Base-by-base conservation (phyloP, 2,888 invertebrate genomes). In the Hirtodrosophila alboralis region DNA sequence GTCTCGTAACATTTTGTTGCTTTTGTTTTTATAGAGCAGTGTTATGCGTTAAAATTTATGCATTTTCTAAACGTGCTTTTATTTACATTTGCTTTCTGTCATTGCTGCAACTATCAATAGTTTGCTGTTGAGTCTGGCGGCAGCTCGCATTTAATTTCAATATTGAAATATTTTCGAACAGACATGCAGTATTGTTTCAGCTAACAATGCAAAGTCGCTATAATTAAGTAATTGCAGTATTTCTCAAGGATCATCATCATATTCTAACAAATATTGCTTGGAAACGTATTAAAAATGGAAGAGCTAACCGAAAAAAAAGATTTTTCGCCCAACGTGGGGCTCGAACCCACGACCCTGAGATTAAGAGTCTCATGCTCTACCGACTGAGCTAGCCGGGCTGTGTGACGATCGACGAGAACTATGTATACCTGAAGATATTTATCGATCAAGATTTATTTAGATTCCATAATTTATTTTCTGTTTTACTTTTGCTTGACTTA, bases 291-390 rank as follows among this genome's bases (percentile, higher is more conserved):
- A 12, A 38, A 53, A 21, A 27, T 12, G n/a, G 7, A 9, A 7
- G 6, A 13, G 14, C n/a, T n/a, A 27, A 26, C n/a, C 31, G n/a
- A 36, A 34, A 54, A 47, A 66, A 51, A 41, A 10, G 5, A 33
- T 6, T 2, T 5, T 5, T 40, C 65, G 65, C 80, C 80, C 80
- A 86, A 86, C 80, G 86, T 81, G 80, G 80, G 80, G 86, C 87
- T 86, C 85, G 85, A 84, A 86, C 84, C 75, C 86, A 85, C 62
- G 58, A 57, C 58, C 81, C 81, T 84, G 81, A 83, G 85, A 83
- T 83, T 83, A 83, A 83, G 81, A 83, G 81, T 83, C 81, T 83
- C 81, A 84, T 80, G 86, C 80, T 80, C 86, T 80, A 80, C 80
- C 80, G 80, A 85, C 80, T 80, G 80, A 80, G 80, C 80, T 80